Conservation (phyloP, 2,113 vertebrate species). For the Sialia sialis region DNA sequence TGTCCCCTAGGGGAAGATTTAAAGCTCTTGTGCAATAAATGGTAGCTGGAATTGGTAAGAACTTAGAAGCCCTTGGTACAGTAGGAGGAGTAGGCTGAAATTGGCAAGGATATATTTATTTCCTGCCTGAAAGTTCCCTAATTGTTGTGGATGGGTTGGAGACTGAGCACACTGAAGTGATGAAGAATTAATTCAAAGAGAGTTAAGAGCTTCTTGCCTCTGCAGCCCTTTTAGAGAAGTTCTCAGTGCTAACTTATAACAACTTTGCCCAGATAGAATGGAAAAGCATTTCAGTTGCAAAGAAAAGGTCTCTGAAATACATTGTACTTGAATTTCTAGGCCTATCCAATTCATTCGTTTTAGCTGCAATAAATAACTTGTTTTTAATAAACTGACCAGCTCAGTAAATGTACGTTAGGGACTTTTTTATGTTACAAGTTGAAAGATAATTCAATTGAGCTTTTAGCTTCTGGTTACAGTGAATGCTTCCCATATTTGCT, state of each 20-base stretch:
- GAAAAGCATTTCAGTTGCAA: background rate
- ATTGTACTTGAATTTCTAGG: background rate
- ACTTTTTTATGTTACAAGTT: background rate
- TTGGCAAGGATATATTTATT: background rate
- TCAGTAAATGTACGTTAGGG: background rate
- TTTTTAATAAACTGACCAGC: background rate
- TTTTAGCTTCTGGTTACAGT: background rate
- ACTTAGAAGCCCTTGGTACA: background rate
- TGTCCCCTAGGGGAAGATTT: background rate
- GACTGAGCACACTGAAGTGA: background rate
- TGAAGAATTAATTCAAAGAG: background rate
- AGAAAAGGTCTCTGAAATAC: background rate
- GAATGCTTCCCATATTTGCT: background rate
- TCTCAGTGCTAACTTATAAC: background rate
- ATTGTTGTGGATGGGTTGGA: background rate
- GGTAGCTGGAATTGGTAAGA: background rate
- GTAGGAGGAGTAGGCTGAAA: background rate
- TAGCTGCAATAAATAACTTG: background rate
- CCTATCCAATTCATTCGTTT: background rate
- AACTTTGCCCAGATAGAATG: background rate
- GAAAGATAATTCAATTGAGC: background rate
- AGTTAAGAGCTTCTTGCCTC: background rate
- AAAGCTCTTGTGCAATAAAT: background rate
- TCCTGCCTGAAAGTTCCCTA: background rate
- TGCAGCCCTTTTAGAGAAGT: background rate